Conservation (phyloP, 2,797 vertebrate species). For the Glyptemys insculpta region DNA sequence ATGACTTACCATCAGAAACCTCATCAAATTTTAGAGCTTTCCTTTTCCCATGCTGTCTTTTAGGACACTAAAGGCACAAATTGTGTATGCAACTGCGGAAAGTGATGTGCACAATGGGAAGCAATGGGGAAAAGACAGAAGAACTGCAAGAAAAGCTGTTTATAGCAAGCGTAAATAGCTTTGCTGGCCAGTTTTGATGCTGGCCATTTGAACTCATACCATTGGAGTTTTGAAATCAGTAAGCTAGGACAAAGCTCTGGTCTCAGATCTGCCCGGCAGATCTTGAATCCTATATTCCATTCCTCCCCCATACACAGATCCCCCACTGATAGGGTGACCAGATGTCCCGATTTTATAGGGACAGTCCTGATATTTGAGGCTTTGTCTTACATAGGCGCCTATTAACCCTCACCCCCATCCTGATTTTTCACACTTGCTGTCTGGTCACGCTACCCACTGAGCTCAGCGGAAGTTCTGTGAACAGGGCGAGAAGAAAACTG, state of each 20-base stretch:
- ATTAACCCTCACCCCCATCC: too few species aligned
- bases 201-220: neutral
- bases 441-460: neutral
- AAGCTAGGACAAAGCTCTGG: neutral
- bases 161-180: neutral
- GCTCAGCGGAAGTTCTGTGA: neutral
- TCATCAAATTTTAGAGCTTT: neutral
- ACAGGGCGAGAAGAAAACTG: neutral
- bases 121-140: neutral
- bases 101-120: neutral
- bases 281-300: neutral
- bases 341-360: too few species aligned
- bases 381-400: too few species aligned
- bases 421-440: too few species aligned
- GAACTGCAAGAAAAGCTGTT: neutral
- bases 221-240: neutral
- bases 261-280: neutral
- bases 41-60: neutral
- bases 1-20: neutral
- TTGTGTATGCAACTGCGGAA: neutral
- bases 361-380: too few species aligned
- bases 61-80: neutral
- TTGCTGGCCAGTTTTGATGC: neutral
- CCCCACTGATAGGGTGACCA: too few species aligned
- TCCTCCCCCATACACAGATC: neutral